A percentile compares a stretch with the other conserved stretches of the same genome.
Evolutionary conservation across 2,113 vertebrate species (phyloP).

Genomic region (Hypocryptadius cinnamomeus): DNA sequence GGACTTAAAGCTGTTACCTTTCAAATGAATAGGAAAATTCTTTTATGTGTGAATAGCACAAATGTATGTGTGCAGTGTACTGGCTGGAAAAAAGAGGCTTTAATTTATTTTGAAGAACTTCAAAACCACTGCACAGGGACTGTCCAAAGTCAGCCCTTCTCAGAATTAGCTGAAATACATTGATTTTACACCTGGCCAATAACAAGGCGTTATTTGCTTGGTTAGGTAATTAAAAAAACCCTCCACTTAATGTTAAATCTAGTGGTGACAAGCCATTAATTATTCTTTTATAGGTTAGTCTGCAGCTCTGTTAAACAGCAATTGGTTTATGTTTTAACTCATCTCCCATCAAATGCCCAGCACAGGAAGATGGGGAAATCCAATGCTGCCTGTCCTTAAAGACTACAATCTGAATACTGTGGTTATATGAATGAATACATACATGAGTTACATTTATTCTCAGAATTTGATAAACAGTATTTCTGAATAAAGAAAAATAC

Average conservation of each 20-base stretch:
- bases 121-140: not conserved
- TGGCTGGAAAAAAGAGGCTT: not conserved
- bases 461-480: not conserved
- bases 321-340: not conserved
- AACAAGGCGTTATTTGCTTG: not conserved
- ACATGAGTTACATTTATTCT: not conserved
- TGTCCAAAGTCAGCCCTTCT: not conserved
- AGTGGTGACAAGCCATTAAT: not conserved
- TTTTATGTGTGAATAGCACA: not conserved
- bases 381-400: not conserved
- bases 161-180: not conserved
- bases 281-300: not conserved
- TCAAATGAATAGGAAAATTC: not conserved
- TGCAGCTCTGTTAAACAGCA: not conserved
- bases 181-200: not conserved
- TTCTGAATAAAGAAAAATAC: not conserved
- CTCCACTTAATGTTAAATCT: not conserved
- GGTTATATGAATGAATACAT: not conserved
- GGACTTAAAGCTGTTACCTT: not conserved
- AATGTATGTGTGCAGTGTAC: not conserved
- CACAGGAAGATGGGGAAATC: not conserved
- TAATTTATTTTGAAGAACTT: not conserved
- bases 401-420: not conserved
- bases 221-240: not conserved
- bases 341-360: not conserved